Evolutionary conservation across 2,888 invertebrate species (phyloP).

Genomic region (Amphipyra tragopoginis): DNA sequence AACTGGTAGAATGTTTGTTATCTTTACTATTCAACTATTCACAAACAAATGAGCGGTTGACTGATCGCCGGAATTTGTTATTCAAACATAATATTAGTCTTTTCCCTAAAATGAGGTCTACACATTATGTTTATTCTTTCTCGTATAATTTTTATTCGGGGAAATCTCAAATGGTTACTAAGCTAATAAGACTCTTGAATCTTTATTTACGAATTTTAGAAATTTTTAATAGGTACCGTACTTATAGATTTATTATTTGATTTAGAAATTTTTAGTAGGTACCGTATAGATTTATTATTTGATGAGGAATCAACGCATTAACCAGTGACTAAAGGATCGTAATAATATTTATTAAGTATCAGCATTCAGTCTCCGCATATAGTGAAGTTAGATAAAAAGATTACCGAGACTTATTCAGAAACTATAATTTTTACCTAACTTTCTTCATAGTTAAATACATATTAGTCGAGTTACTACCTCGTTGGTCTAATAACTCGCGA

Average conservation of each 20-base stretch:
- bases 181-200: not conserved
- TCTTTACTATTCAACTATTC: conserved; percentile 26
- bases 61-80: conserved; percentile 27
- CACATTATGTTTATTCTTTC: conserved; percentile 20
- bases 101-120: conserved; percentile 24
- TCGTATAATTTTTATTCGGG: conserved; percentile 14
- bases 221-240: too few species aligned
- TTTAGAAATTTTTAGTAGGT: too few species aligned
- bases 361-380: not conserved
- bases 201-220: too few species aligned
- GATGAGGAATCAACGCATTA: not conserved
- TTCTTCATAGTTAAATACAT: not conserved
- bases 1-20: conserved; percentile 48
- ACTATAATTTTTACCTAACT: not conserved
- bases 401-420: not conserved
- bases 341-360: not conserved
- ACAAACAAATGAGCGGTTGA: conserved; percentile 37
- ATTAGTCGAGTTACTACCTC: too few species aligned
- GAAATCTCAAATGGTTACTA: conserved; percentile 2
- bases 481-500: too few species aligned
- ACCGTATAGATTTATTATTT: too few species aligned
- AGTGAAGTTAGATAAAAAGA: not conserved
- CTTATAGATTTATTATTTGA: too few species aligned
- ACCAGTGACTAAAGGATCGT: not conserved
- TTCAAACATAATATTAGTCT: conserved; percentile 27